Conservation (phyloP, 2,113 vertebrate species). For the Phalacrocorax carbo region DNA sequence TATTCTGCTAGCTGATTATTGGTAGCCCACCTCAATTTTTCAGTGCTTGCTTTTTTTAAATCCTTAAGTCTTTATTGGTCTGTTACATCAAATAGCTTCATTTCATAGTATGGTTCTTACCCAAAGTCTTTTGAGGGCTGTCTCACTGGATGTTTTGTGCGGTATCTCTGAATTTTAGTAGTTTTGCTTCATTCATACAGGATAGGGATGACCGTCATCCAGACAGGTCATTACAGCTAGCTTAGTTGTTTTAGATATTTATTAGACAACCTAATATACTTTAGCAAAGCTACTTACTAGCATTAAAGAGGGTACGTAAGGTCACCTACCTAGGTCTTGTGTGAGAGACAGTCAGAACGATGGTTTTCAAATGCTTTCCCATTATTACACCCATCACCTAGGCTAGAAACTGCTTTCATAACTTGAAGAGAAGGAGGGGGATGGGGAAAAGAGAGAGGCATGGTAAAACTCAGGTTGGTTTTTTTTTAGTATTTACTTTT, state of each 20-base stretch:
- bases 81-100: not conserved
- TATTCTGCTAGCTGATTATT: not conserved
- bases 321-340: not conserved
- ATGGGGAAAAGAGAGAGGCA: not conserved
- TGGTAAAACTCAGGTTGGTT: not conserved
- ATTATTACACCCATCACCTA: not conserved
- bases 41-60: not conserved
- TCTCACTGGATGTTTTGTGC: not conserved
- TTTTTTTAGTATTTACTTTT: not conserved
- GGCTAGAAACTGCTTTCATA: not conserved
- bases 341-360: not conserved
- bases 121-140: not conserved
- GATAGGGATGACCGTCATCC: not conserved
- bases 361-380: not conserved
- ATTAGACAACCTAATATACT: not conserved
- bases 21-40: not conserved
- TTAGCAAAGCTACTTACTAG: not conserved
- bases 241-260: not conserved
- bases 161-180: not conserved
- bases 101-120: not conserved
- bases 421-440: not conserved
- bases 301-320: not conserved
- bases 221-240: not conserved
- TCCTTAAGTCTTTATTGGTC: not conserved
- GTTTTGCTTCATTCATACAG: not conserved